A percentile compares a stretch with the other conserved stretches of the same genome.
Evolutionary conservation across 2,888 invertebrate species (phyloP).

Genomic region (Idaea aversata): DNA sequence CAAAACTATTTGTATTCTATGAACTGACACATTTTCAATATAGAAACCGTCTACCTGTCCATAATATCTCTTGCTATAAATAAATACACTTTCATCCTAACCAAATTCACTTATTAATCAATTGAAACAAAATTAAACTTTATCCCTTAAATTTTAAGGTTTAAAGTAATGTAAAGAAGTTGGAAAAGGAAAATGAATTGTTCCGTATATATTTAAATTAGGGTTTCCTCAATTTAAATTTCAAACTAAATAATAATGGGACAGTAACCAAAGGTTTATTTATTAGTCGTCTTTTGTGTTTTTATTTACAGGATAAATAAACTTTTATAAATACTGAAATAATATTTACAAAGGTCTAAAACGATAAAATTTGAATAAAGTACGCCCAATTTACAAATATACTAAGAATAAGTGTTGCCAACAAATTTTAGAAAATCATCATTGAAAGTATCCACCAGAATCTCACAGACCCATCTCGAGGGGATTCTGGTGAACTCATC

Average conservation of each 20-base stretch:
- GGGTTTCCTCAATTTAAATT: background rate
- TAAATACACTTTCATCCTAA: background rate
- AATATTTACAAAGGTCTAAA: background rate
- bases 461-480: no score
- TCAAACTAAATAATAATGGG: background rate
- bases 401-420: no score
- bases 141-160: background rate
- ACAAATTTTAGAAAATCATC: no score
- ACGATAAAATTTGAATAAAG: no score
- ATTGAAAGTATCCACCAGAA: no score
- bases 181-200: background rate
- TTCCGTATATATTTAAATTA: background rate
- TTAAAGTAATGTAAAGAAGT: background rate
- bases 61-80: background rate
- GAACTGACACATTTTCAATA: background rate
- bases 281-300: background rate
- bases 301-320: background rate
- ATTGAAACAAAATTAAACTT: background rate
- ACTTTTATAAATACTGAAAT: no score
- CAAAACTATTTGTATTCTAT: background rate
- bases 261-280: background rate
- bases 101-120: background rate
- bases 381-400: no score
- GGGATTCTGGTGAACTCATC: no score
- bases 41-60: background rate